Conservation (phyloP, 2,113 vertebrate genomes). For the Chauna torquata region DNA sequence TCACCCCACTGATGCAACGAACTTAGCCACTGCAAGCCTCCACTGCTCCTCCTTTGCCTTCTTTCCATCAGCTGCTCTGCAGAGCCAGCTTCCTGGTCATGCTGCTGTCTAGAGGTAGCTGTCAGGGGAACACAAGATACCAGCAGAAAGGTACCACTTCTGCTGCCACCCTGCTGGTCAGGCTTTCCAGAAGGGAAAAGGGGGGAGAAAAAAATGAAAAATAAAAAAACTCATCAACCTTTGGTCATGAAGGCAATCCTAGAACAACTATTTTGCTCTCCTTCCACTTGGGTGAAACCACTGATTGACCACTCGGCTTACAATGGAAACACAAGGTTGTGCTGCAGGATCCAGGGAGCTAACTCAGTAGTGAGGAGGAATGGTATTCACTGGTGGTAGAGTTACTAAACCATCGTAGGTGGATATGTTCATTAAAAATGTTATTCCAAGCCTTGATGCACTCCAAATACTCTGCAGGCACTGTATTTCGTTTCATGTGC, state of each 20-base stretch:
- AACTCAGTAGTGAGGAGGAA: neutral
- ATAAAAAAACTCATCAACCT: accelerated
- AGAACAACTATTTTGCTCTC: neutral
- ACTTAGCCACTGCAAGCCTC: accelerated
- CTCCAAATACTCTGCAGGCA: neutral
- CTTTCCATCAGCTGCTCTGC: neutral
- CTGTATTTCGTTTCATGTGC: neutral
- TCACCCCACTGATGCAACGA: neutral
- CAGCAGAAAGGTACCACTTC: neutral
- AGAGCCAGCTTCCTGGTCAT: accelerated
- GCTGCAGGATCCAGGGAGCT: neutral
- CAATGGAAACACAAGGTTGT: neutral
- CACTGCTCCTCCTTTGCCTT: neutral
- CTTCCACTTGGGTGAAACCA: neutral
- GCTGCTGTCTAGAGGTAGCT: neutral
- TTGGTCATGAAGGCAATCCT: neutral
- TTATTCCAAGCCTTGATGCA: neutral
- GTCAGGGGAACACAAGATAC: neutral
- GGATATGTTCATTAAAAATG: neutral
- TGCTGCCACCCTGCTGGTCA: neutral
- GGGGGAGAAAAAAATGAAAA: neutral
- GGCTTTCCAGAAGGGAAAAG: neutral
- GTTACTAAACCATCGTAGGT: neutral
- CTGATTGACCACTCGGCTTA: neutral
- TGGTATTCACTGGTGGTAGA: neutral